Base-by-base conservation (phyloP, 2,113 vertebrate genomes). In the Willisornis vidua region DNA sequence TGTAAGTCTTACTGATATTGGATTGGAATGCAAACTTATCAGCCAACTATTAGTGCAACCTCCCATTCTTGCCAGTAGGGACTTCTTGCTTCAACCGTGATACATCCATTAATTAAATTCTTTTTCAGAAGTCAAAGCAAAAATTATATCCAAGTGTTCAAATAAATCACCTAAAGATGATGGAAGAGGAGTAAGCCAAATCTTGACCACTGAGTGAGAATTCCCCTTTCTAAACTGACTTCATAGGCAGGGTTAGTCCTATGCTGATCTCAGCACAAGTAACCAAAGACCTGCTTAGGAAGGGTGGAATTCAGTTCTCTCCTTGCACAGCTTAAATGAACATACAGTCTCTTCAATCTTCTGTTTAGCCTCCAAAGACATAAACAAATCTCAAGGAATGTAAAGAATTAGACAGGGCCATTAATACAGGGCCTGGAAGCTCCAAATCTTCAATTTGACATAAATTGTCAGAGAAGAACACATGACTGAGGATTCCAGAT, bases 381-480 rank as follows among this genome's bases (percentile, higher is more conserved):
- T 58, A 92, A 91, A 88, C 37, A 93, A 75, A 91, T 76, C 58
- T 71, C 72, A 80, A 91, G 62, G 85, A 96, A 94, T 90, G 54
- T 61, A 72, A 92, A 80, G 93, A 96, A 85, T 92, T 89, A 92
- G 91, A 62, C 26, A 82, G 25, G 37, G 18, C 19, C 63, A 83
- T 94, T 92, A 95, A 86, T 48, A 79, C 13, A 71, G 20, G 41
- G 57, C 41, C 67, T 73, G 70, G 49, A 73, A 94, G 20, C 51
- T 80, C 59, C 52, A 90, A 41, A 63, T 88, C 80, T 75, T 71
- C 57, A 45, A 57, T 80, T 45, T 12, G 19, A 57, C 88, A 76
- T 76, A 20, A 84, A 67, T 5, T 76, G 45, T 62, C 68, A 20
- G 7, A 84, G 83, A 95, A 79, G 23, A 49, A 82, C 10, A 23